Conservation (phyloP, 1,140 invertebrate genomes). For the Zaprionus nigranus region DNA sequence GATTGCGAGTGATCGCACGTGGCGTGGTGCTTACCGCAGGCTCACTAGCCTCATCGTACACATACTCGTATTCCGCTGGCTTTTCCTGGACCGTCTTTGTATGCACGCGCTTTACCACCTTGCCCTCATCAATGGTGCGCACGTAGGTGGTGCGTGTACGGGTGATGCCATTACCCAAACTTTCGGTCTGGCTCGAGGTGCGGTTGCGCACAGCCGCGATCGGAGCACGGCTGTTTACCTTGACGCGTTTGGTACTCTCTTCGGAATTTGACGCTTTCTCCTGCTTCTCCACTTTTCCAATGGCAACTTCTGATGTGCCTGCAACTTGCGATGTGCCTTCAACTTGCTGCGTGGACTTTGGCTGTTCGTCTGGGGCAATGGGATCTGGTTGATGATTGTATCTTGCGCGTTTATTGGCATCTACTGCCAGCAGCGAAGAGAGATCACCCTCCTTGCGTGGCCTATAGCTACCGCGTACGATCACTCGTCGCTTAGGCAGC, state of each 20-base stretch:
- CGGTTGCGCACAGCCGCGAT: constrained; percentile 47
- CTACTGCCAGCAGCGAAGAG: constrained; percentile 63
- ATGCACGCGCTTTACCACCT: constrained; percentile 64
- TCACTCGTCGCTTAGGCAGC: constrained; percentile 37
- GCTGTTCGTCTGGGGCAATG: neutral
- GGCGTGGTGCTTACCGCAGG: constrained; percentile 51
- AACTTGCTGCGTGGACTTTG: neutral
- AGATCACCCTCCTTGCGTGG: constrained; percentile 64
- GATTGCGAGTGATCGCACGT: constrained; percentile 60
- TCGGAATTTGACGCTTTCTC: neutral
- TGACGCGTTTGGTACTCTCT: neutral
- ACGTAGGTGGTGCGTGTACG: constrained; percentile 68
- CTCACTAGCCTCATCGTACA: constrained; percentile 59
- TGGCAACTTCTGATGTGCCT: too few relatives aligned
- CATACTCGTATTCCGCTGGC: constrained; percentile 71
- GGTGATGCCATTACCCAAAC: constrained; percentile 61
- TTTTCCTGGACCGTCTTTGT: constrained; percentile 69
- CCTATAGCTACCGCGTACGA: constrained; percentile 63
- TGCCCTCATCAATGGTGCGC: constrained; percentile 58
- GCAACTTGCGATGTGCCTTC: neutral
- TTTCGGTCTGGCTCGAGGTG: constrained; percentile 57
- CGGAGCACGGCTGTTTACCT: constrained; percentile 2
- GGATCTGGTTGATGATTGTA: constrained; percentile 13
- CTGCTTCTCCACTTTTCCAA: neutral
- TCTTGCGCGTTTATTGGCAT: constrained; percentile 52